A percentile compares a stretch with the other conserved stretches of the same genome.
Conservation (phyloP, 2,113 vertebrate genomes). For the Lethenteron reissneri region DNA sequence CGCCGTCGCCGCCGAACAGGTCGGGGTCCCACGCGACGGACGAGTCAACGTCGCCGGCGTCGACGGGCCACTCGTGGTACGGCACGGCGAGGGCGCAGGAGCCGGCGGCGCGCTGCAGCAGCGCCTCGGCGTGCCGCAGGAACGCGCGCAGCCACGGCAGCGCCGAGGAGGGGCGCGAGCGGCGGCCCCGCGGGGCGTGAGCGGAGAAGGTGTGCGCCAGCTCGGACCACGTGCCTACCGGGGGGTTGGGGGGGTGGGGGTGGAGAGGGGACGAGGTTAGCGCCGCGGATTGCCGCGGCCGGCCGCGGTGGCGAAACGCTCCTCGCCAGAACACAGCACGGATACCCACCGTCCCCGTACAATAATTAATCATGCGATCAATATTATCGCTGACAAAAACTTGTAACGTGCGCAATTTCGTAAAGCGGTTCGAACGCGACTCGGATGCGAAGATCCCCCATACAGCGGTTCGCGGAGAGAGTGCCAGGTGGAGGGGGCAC, state of each 20-base stretch:
- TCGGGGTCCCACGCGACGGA: conserved; percentile 18
- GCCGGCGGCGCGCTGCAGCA: conserved; percentile 15
- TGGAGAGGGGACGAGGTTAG: not conserved
- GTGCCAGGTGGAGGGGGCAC: no score
- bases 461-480: not conserved
- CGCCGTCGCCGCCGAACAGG: conserved; percentile 16
- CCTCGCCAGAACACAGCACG: not conserved
- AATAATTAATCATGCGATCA: not conserved
- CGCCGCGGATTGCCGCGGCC: not conserved
- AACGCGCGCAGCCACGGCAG: conserved; percentile 21
- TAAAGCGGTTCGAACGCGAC: no score
- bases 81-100: conserved; percentile 17
- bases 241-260: not conserved
- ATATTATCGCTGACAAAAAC: no score
- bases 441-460: not conserved
- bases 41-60: conserved; percentile 15
- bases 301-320: not conserved
- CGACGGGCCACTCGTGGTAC: conserved; percentile 21
- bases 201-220: conserved; percentile 15
- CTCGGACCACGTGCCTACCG: conserved; percentile 15
- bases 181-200: conserved; percentile 13
- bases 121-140: conserved; percentile 15
- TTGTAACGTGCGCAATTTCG: no score
- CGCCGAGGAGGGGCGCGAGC: conserved; percentile 12
- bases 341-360: no score